These are phyloP conservation scores for Euborellia annulipes DNA, from an alignment of 1,140 invertebrate genomes.

Conservation along the genomic window DNA sequence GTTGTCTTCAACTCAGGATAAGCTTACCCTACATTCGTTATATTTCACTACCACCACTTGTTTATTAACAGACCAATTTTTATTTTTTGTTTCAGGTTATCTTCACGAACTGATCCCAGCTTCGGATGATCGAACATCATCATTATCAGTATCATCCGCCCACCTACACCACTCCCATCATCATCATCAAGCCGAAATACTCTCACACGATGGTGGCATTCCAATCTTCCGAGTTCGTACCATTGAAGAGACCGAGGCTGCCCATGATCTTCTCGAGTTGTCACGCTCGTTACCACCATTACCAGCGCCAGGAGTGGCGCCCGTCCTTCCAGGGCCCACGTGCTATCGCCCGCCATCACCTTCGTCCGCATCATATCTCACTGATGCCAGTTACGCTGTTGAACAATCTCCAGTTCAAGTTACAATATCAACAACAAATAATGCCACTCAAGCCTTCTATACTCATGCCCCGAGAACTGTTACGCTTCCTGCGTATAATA, in stretches of 20 bases:
- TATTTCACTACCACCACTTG: no score
- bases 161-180: not conserved
- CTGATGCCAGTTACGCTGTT: conserved; percentile 18
- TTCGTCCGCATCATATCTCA: conserved; percentile 12
- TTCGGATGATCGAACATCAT: conserved; percentile 4
- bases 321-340: conserved; percentile 27
- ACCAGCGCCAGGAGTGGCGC: conserved; percentile 44
- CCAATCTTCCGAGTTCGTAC: conserved; percentile 42
- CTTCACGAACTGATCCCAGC: conserved; percentile 21
- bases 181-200: conserved; percentile 13
- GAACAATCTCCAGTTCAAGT: conserved; percentile 17
- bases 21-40: no score
- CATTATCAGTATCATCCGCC: conserved; percentile 1
- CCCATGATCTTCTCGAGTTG: conserved; percentile 67
- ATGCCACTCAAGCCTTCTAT: no score
- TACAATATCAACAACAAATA: conserved; percentile 9
- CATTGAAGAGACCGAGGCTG: conserved; percentile 66
- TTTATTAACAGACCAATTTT: no score
- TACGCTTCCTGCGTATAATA: conserved; percentile 11
- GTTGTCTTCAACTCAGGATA: no score
- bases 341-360: conserved; percentile 26
- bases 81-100: conserved; percentile 20
- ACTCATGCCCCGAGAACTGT: no score
- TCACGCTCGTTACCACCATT: conserved; percentile 61
- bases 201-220: conserved; percentile 25